These are phyloP conservation scores for Syrista parreyssii DNA, from an alignment of 2,888 invertebrate species.

Conservation along the genomic window DNA sequence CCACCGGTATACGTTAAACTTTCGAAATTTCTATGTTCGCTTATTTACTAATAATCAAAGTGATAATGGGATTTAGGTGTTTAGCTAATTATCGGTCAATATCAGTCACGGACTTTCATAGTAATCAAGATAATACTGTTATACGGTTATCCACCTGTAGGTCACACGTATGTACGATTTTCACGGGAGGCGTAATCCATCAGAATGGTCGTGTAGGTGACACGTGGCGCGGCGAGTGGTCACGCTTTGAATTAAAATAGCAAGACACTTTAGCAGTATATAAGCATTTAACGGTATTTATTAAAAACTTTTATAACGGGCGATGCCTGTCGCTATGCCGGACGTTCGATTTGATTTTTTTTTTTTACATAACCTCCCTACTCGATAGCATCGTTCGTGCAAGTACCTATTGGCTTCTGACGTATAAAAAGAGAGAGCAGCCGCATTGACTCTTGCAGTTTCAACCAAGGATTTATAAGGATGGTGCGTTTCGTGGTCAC, in stretches of 20 bases:
- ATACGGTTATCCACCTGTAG: not conserved
- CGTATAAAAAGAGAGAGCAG: slow-evolving; percentile 21
- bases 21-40: not conserved
- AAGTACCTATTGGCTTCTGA: not conserved
- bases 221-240: not conserved
- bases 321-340: not conserved
- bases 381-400: not conserved
- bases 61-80: not conserved
- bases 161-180: not conserved
- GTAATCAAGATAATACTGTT: not conserved
- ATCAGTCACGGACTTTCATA: not conserved
- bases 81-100: not conserved
- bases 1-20: not conserved
- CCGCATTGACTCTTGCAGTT: slow-evolving; percentile 5
- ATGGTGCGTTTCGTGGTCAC: not conserved
- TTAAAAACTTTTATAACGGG: not conserved
- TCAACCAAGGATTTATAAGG: not conserved
- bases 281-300: not conserved
- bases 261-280: not conserved
- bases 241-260: not conserved
- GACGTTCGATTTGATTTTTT: not conserved
- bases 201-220: not conserved
- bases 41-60: not conserved
- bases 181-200: not conserved
- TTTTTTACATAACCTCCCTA: not conserved